Evolutionary conservation across 2,888 invertebrate species (phyloP), one percentile per base, ranked within the genome.

Genomic region (Metopia argyrocephala): DNA sequence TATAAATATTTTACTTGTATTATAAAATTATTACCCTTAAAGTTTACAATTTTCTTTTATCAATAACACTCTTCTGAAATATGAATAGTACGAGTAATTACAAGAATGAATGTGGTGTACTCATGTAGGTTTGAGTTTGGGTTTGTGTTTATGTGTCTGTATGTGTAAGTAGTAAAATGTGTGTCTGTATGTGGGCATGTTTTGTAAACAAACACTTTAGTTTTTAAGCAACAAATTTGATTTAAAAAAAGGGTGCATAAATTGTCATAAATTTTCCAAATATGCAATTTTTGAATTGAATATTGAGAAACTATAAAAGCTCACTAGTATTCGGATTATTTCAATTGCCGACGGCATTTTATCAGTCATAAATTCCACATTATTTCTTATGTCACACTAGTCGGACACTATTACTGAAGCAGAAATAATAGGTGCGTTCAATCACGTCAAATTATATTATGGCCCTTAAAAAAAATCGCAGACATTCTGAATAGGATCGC

Each of bases 361-460:
- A 5, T 48, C 5, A 54, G 15, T 1, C 4, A 38, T 38, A 38
- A 38, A 38, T 38, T 38, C 15, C 18, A 27, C n/a, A 54, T 54
- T 9, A 15, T 23, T 52, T 6, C 15, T 25, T 25, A 23, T 54
- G 12, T 2, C 18, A 5, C 12, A n/a, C 46, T 46, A n/a, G 46
- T 46, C 7, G 3, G 12, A 46, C 12, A 46, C 12, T 12, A 46
- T 46, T 46, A n/a, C n/a, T n/a, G n/a, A n/a, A n/a, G n/a, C n/a
- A n/a, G n/a, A n/a, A n/a, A n/a, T 57, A 65, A 28, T 56, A 31
- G 78, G 66, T 66, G 71, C 61, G 71, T 78, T 59, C 38, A 50
- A 54, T 79, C 57, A 79, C 45, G 52, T 54, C 54, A 75, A 75
- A 59, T 6, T n/a, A 65, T 28, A 56, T 23, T 52, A 45, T 57